These are phyloP conservation scores for Xyliphius kryptos DNA, from an alignment of 2,113 vertebrate genomes.

Conservation along the genomic window DNA sequence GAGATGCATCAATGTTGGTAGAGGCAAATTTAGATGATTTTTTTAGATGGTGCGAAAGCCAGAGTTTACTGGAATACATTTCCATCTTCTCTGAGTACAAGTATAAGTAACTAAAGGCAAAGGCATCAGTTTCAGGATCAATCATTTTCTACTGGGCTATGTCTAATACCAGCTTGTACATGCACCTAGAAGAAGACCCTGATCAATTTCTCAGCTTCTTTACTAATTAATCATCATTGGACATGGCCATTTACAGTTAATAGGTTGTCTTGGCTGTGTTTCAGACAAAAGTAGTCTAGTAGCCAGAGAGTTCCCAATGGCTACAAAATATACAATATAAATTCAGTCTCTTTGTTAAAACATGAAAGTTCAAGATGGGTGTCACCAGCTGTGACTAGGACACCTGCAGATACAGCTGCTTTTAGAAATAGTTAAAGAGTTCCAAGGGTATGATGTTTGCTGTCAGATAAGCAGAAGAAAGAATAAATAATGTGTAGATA, in stretches of 20 bases:
- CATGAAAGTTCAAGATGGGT: background rate
- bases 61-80: too few species aligned
- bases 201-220: conserved; percentile 5
- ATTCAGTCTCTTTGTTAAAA: background rate
- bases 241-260: background rate
- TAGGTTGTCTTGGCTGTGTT: background rate
- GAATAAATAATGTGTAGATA: background rate
- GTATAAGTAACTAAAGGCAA: background rate
- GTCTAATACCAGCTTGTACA: background rate
- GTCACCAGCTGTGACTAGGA: background rate
- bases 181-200: background rate
- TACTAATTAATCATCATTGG: background rate
- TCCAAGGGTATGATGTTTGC: too few species aligned
- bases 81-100: too few species aligned
- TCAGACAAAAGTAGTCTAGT: background rate
- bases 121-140: background rate
- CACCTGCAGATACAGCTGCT: too few species aligned
- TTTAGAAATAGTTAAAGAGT: background rate
- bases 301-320: background rate
- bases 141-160: background rate
- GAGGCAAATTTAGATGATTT: background rate
- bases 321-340: background rate
- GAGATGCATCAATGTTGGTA: background rate
- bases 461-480: background rate
- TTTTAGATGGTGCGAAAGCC: background rate